Conservation (phyloP, 2,113 vertebrate species). For the Vimba vimba region DNA sequence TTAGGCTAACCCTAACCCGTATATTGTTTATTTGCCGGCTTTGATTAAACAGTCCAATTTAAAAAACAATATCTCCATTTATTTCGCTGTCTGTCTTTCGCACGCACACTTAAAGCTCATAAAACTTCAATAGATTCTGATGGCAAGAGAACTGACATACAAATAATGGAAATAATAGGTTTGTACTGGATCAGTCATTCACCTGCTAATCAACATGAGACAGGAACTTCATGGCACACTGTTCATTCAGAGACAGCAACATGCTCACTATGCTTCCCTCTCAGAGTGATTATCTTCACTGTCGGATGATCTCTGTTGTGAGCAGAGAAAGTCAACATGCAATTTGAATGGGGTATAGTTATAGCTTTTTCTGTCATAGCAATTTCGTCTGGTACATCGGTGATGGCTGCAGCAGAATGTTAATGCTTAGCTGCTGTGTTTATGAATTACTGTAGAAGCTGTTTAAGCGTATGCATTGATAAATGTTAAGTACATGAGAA, state of each 20-base stretch:
- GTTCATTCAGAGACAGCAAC: slow-evolving; percentile 56
- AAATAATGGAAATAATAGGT: slow-evolving; percentile 49
- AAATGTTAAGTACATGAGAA: background rate
- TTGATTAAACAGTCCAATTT: slow-evolving; percentile 8
- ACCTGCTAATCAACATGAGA: slow-evolving; percentile 60
- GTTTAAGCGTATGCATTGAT: background rate
- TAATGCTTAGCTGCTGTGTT: background rate
- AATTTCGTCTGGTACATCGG: background rate
- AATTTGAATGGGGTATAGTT: slow-evolving; percentile 13
- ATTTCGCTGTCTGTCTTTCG: background rate
- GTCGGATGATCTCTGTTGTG: slow-evolving; percentile 28
- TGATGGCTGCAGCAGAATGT: slow-evolving; percentile 3
- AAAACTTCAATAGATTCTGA: background rate
- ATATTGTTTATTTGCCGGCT: background rate
- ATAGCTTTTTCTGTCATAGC: slow-evolving; percentile 30
- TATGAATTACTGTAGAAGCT: background rate
- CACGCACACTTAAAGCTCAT: background rate
- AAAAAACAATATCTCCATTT: background rate
- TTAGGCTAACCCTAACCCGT: no score
- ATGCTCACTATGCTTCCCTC: slow-evolving; percentile 58
- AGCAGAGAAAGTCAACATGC: slow-evolving; percentile 9
- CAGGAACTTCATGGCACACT: slow-evolving; percentile 41
- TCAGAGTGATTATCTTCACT: slow-evolving; percentile 54
- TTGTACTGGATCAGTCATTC: slow-evolving; percentile 46
- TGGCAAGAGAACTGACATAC: slow-evolving; percentile 26